Evolutionary conservation across 2,113 vertebrate species (phyloP).

Genomic region (Austrofundulus limnaeus): DNA sequence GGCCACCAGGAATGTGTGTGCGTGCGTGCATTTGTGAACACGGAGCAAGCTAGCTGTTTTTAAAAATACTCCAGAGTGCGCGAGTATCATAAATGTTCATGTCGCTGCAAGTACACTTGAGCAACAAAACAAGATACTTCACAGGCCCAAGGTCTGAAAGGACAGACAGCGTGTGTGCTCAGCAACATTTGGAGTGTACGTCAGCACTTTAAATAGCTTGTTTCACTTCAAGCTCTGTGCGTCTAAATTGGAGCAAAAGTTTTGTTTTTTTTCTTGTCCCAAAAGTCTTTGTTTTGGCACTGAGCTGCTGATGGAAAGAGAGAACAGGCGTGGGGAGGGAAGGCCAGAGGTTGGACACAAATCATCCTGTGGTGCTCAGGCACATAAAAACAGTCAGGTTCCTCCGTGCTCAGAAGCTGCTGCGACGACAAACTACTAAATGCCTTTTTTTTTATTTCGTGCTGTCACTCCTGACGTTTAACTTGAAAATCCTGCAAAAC

Average conservation of each 20-base stretch:
- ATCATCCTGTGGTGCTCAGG: constrained; percentile 61
- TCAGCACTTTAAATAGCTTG: constrained; percentile 55
- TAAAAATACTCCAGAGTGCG: not conserved
- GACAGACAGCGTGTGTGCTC: constrained; percentile 33
- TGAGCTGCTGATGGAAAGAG: constrained; percentile 33
- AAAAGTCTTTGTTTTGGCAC: constrained; percentile 63
- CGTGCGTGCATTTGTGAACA: not conserved
- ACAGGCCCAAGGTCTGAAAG: constrained; percentile 31
- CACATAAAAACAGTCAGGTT: constrained; percentile 68
- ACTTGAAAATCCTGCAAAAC: no score
- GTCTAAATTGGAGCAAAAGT: constrained; percentile 46
- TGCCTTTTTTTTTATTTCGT: not conserved
- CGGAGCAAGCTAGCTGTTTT: not conserved
- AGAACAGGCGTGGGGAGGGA: constrained; percentile 24
- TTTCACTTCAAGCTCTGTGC: constrained; percentile 48
- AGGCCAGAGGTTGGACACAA: constrained; percentile 66
- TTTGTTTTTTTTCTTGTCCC: constrained; percentile 2
- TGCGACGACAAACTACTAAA: not conserved
- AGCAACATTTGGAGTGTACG: constrained; percentile 32
- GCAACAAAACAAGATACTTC: constrained; percentile 28
- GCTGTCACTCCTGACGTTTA: no score
- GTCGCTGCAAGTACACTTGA: constrained; percentile 9
- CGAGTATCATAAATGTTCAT: not conserved
- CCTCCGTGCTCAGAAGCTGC: not conserved
- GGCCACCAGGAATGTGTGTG: constrained; percentile 29